Base-by-base conservation (phyloP, 2,888 invertebrate species). In the Chelonus formosanus region DNA sequence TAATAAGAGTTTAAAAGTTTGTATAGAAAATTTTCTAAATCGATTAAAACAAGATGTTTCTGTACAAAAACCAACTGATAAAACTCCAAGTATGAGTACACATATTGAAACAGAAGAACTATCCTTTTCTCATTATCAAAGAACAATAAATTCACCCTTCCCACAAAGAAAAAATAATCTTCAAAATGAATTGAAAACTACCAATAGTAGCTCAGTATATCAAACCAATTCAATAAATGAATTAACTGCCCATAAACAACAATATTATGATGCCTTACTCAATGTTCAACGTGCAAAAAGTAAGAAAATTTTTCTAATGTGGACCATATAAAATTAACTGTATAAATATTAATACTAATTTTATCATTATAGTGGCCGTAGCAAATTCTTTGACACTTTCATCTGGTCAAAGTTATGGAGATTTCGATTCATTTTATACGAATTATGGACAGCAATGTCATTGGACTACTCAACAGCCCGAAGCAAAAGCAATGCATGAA, bases 261-360 rank as follows among this genome's bases (percentile, higher is more conserved):
- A 76, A 34, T 80, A 76, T 36, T 80, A 77, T 47, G 75, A 80
- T 53, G 71, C 76, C 3, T 65, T 80, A 52, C 63, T 80, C 57
- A 76, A 69, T 63, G 72, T 77, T 62, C 79, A 79, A 53, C 75
- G 73, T 65, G 74, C 79, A 43, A 79, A 79, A 73, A 75, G 80
- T 80, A 72, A 68, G 40, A 36, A 70, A 31, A 47, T 20, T 32
- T 65, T 65, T 48, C 7, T 10, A 32, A 20, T 20, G 20, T 2
- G 20, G 2, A 20, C 20, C 20, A 20, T 20, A 2, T 20, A 20
- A 20, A 20, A 20, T 20, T 20, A 20, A 20, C 20, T 20, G 20
- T 20, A 20, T 20, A 20, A 20, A 20, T 20, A 20, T 2, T 20
- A 20, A 20, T 20, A 20, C 20, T 20, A 40, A 40, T 40, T 40